Conservation (phyloP, 1,140 invertebrate genomes). For the Mercenaria mercenaria region DNA sequence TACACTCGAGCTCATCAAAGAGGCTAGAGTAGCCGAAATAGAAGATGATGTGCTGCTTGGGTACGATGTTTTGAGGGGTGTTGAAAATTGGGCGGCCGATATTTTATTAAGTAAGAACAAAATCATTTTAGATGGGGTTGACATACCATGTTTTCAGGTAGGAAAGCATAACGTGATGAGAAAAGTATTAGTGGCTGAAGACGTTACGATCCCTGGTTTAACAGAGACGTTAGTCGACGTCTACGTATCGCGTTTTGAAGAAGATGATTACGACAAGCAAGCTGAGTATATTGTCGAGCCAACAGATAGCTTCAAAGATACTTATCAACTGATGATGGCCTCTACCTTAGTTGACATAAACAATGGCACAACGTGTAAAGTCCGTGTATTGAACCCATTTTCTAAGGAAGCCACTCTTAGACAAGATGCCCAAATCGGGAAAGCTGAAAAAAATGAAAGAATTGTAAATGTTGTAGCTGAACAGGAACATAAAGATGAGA, state of each 20-base stretch:
- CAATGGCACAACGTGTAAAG: background rate
- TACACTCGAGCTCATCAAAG: background rate
- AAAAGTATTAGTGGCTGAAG: background rate
- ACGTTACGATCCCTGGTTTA: background rate
- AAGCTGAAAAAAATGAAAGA: background rate
- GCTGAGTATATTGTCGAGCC: constrained; percentile 1
- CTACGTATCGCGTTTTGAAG: background rate
- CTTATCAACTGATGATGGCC: constrained; percentile 7
- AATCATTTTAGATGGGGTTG: background rate
- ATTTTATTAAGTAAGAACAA: constrained; percentile 11
- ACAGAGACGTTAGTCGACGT: constrained; percentile 13
- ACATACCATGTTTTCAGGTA: constrained; percentile 3
- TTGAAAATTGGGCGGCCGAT: background rate
- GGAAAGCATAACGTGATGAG: background rate
- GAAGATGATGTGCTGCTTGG: constrained; percentile 2
- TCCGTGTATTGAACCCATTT: background rate
- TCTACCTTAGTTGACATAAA: constrained; percentile 17
- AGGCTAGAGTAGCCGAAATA: background rate
- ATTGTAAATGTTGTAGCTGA: background rate
- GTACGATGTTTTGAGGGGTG: background rate
- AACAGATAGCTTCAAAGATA: background rate
- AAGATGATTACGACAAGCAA: background rate
- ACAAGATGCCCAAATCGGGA: constrained; percentile 24
- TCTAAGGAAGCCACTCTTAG: background rate
- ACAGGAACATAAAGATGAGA: background rate